phyloP scores from a whole-genome alignment of 2,113 vertebrate species.

The Synchiropus splendidus region DNA sequence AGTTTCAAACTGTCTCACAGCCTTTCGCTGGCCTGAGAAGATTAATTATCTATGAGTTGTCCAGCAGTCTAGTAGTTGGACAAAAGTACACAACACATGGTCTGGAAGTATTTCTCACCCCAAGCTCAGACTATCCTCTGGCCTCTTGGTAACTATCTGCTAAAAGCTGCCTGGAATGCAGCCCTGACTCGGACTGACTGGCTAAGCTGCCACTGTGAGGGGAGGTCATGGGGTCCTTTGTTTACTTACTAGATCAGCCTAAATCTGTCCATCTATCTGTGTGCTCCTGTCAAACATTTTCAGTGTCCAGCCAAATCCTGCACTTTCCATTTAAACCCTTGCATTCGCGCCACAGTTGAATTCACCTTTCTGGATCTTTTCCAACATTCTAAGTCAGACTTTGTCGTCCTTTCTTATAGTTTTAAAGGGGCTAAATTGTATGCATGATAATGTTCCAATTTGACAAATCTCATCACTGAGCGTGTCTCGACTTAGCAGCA shows the following conservation, averaged over 20 bases:
- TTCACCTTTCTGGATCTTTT: too few relatives aligned
- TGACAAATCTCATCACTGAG: constrained; percentile 32
- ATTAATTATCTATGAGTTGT: constrained; percentile 7
- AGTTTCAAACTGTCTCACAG: too few relatives aligned
- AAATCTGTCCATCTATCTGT: constrained; percentile 25
- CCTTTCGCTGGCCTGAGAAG: not conserved
- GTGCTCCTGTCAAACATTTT: constrained; percentile 7
- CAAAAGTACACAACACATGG: constrained; percentile 35
- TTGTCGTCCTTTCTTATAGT: too few relatives aligned
- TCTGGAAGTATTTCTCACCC: constrained; percentile 63
- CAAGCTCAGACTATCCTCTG: constrained; percentile 42
- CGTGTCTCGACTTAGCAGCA: constrained; percentile 42
- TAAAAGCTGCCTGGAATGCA: constrained; percentile 68
- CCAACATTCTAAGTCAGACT: too few relatives aligned
- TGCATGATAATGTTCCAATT: constrained; percentile 50
- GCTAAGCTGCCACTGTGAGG: constrained; percentile 32
- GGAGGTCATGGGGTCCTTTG: constrained; percentile 31
- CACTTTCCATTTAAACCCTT: too few relatives aligned
- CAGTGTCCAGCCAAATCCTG: too few relatives aligned
- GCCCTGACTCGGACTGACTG: constrained; percentile 29
- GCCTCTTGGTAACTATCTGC: constrained; percentile 69
- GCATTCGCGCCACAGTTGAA: too few relatives aligned
- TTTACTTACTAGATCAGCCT: constrained; percentile 46
- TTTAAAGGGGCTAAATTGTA: constrained; percentile 19
- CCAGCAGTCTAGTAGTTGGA: constrained; percentile 11